Percentiles rank a stretch among this genome's conserved stretches.
phyloP scores from a whole-genome alignment of 2,888 invertebrate genomes.

The Rhingia campestris region DNA sequence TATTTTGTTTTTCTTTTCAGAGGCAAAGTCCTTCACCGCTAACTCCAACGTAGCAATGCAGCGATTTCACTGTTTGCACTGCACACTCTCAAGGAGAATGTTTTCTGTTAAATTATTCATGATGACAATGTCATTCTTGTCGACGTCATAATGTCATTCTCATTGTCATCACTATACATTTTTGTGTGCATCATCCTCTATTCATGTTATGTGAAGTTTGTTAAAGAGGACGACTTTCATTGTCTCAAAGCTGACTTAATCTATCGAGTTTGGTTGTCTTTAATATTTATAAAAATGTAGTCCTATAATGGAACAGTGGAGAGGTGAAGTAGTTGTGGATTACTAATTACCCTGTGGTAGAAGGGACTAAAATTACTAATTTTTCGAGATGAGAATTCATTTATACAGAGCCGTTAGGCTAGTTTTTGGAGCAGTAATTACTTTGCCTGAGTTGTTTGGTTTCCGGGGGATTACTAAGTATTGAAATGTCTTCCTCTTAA shows the following conservation, averaged over 20 bases:
- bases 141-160: constrained; percentile 33
- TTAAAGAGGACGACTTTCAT: neutral
- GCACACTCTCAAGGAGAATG: constrained; percentile 38
- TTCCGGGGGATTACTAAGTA: too few species aligned
- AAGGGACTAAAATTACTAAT: too few species aligned
- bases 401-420: too few species aligned
- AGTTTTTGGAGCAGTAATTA: too few species aligned
- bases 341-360: too few species aligned
- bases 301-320: too few species aligned
- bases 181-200: constrained; percentile 33
- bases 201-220: constrained; percentile 19
- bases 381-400: too few species aligned
- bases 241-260: neutral
- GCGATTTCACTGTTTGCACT: constrained; percentile 46
- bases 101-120: constrained; percentile 62
- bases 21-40: constrained; percentile 40
- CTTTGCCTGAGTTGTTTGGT: too few species aligned
- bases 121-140: constrained; percentile 69
- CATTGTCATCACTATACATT: constrained; percentile 7
- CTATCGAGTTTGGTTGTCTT: too few species aligned
- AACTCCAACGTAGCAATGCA: constrained; percentile 24
- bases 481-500: too few species aligned
- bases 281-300: too few species aligned
- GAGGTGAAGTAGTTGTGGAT: too few species aligned
- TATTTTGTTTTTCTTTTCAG: neutral